phyloP scores from a whole-genome alignment of 2,888 invertebrate species.

The Ceramica pisi region DNA sequence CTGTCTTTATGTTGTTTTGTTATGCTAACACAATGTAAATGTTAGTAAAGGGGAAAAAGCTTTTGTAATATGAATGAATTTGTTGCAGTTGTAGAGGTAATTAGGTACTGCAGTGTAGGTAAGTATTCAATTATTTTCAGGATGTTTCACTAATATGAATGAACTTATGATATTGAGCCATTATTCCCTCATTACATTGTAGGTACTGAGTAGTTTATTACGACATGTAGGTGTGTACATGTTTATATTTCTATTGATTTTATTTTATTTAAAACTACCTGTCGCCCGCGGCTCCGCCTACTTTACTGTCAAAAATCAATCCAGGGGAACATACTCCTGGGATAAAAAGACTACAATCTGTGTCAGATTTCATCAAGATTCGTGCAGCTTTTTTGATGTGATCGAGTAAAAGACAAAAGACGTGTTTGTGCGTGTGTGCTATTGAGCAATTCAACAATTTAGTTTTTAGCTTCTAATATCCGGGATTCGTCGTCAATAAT shows the following conservation, averaged over 20 bases:
- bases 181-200: constrained; percentile 4
- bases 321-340: too few species aligned
- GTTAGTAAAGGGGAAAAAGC: background rate
- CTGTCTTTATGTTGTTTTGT: background rate
- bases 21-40: background rate
- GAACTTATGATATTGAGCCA: background rate
- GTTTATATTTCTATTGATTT: background rate
- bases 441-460: background rate
- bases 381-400: too few species aligned
- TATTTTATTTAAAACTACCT: background rate
- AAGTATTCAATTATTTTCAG: background rate
- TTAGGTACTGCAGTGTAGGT: constrained; percentile 9
- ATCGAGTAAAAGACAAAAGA: too few species aligned
- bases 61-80: background rate
- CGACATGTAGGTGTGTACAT: background rate
- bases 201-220: background rate
- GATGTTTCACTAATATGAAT: constrained; percentile 22
- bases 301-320: too few species aligned
- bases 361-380: too few species aligned
- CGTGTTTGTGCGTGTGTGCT: too few species aligned
- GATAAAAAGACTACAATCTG: too few species aligned
- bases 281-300: too few species aligned
- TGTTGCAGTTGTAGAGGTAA: background rate
- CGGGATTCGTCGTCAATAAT: constrained; percentile 2
- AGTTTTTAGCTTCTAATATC: too few species aligned